These are phyloP conservation scores for Lithobius niger DNA, from an alignment of 1,140 invertebrate genomes.

Conservation along the genomic window DNA sequence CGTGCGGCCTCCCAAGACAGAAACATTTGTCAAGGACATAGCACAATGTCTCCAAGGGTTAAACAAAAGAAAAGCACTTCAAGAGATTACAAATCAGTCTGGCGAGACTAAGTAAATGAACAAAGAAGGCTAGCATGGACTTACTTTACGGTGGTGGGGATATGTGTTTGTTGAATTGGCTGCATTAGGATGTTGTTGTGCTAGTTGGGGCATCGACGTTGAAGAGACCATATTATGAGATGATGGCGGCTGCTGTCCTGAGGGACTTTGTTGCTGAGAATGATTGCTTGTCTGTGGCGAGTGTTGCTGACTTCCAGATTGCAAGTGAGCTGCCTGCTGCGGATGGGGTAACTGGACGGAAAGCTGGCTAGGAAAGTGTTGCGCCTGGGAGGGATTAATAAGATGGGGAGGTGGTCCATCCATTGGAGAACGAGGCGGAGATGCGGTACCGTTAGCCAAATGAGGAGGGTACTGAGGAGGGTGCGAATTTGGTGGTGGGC, in stretches of 20 bases:
- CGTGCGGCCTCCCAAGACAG: too few species aligned
- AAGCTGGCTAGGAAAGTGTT: background rate
- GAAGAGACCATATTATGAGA: background rate
- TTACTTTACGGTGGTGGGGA: too few species aligned
- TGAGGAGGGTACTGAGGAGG: constrained; percentile 11
- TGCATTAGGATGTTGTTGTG: constrained; percentile 13
- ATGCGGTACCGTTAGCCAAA: background rate
- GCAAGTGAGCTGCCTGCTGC: too few species aligned
- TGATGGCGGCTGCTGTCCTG: constrained; percentile 14
- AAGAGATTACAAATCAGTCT: too few species aligned
- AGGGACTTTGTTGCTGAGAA: background rate
- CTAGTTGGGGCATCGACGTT: constrained; percentile 14
- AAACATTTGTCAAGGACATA: too few species aligned
- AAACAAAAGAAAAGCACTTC: too few species aligned
- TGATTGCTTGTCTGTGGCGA: background rate
- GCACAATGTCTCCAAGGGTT: too few species aligned
- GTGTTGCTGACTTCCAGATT: background rate
- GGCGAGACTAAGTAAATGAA: too few species aligned
- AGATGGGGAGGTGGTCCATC: background rate
- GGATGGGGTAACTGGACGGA: background rate
- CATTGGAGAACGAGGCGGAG: background rate
- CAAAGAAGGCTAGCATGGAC: too few species aligned
- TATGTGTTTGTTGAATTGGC: too few species aligned
- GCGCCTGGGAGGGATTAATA: background rate
- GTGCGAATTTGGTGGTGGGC: background rate